Conservation (phyloP, 2,113 vertebrate species). For the Mobula birostris region DNA sequence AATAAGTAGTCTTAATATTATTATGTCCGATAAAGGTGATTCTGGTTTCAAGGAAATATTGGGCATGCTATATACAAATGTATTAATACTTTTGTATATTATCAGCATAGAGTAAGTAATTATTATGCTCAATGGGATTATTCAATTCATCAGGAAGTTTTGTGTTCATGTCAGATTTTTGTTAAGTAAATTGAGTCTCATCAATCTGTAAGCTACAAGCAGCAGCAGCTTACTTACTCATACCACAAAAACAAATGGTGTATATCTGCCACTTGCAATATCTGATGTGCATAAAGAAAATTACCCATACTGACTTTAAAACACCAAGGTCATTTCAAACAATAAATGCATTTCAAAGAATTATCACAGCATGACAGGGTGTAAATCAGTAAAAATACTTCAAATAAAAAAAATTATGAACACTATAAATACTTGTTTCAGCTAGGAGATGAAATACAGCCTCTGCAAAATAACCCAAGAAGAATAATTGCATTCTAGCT, state of each 20-base stretch:
- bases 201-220: background rate
- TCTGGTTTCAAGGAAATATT: background rate
- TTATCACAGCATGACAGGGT: background rate
- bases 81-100: background rate
- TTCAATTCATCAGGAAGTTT: conserved; percentile 26
- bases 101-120: conserved; percentile 12
- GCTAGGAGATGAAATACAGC: background rate
- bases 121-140: background rate
- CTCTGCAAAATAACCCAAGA: conserved; percentile 18
- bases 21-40: background rate
- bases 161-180: conserved; percentile 7
- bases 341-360: conserved; percentile 32
- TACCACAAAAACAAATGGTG: conserved; percentile 11
- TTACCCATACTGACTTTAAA: background rate
- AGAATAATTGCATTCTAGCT: background rate
- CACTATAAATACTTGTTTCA: conserved; percentile 26
- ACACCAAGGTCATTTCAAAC: conserved; percentile 7
- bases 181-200: conserved; percentile 22
- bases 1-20: background rate
- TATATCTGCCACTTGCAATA: background rate
- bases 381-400: conserved; percentile 34
- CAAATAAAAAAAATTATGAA: conserved; percentile 27
- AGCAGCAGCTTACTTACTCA: background rate
- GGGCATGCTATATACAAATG: background rate
- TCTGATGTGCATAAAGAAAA: background rate